phyloP scores from a whole-genome alignment of 2,888 invertebrate genomes.

The Gastrophysa polygoni region DNA sequence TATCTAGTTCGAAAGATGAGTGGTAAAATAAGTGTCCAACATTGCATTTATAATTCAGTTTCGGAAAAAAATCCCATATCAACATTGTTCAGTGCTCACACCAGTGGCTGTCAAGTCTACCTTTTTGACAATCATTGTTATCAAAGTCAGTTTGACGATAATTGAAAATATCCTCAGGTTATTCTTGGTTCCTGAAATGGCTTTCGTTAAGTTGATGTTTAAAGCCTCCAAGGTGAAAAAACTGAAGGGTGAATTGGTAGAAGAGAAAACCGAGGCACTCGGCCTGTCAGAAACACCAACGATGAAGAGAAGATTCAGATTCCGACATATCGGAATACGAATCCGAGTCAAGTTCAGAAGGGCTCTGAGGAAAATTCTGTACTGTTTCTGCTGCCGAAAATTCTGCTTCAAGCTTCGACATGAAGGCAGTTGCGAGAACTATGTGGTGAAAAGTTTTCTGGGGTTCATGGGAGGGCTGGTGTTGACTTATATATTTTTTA shows the following conservation, averaged over 20 bases:
- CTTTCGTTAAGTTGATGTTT: conserved; percentile 36
- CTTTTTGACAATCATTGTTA: neutral
- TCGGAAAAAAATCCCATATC: too few species aligned
- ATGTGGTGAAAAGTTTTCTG: conserved; percentile 66
- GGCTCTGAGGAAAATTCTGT: conserved; percentile 49
- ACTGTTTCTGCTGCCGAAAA: conserved; percentile 50
- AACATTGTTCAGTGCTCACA: too few species aligned
- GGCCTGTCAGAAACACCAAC: conserved; percentile 56
- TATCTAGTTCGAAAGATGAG: too few species aligned
- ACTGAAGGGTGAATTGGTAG: conserved; percentile 41
- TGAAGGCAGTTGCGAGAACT: conserved; percentile 66
- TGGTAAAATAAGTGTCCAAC: too few species aligned
- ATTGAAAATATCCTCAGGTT: neutral
- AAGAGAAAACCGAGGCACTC: conserved; percentile 66
- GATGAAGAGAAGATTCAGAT: conserved; percentile 46
- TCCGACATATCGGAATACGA: conserved; percentile 59
- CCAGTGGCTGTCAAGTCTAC: too few species aligned
- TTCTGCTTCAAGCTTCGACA: conserved; percentile 57
- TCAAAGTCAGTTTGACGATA: neutral
- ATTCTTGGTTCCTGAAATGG: conserved; percentile 33
- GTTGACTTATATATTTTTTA: conserved; percentile 69
- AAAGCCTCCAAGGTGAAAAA: conserved; percentile 17
- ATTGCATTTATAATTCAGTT: too few species aligned
- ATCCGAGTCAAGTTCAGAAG: conserved; percentile 56
- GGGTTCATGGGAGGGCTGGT: conserved; percentile 71